These are phyloP conservation scores for Limenitis camilla DNA, from an alignment of 2,888 invertebrate genomes.

Conservation along the genomic window DNA sequence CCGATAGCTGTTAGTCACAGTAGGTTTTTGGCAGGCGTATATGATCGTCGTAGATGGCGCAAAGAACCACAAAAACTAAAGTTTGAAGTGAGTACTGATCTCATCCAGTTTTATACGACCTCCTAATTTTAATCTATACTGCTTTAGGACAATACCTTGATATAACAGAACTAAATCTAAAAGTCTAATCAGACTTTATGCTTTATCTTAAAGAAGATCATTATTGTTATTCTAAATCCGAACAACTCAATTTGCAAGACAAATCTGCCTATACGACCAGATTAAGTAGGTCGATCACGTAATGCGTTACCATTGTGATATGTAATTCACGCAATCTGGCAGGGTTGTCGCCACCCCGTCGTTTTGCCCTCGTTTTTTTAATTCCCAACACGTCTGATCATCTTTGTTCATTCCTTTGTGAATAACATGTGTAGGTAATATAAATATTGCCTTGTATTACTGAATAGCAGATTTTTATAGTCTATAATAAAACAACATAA, in stretches of 20 bases:
- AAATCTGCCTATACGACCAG: conserved; percentile 41
- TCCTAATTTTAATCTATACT: no score
- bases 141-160: no score
- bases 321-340: conserved; percentile 49
- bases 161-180: neutral
- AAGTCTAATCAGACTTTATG: neutral
- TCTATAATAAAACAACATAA: no score
- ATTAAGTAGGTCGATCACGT: conserved; percentile 59
- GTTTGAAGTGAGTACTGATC: no score
- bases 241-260: conserved; percentile 30
- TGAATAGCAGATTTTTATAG: conserved; percentile 32
- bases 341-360: conserved; percentile 50
- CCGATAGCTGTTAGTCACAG: no score
- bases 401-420: conserved; percentile 66
- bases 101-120: no score
- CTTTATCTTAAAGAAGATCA: conserved; percentile 3
- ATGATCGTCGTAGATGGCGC: no score
- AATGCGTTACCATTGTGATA: conserved; percentile 55
- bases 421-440: conserved; percentile 48
- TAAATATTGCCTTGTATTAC: conserved; percentile 31
- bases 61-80: no score
- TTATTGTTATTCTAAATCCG: neutral
- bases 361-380: conserved; percentile 53
- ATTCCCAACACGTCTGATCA: conserved; percentile 60
- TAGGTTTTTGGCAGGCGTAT: no score